Evolutionary conservation across 2,888 invertebrate species (phyloP).

Genomic region (Nycteola revayana): DNA sequence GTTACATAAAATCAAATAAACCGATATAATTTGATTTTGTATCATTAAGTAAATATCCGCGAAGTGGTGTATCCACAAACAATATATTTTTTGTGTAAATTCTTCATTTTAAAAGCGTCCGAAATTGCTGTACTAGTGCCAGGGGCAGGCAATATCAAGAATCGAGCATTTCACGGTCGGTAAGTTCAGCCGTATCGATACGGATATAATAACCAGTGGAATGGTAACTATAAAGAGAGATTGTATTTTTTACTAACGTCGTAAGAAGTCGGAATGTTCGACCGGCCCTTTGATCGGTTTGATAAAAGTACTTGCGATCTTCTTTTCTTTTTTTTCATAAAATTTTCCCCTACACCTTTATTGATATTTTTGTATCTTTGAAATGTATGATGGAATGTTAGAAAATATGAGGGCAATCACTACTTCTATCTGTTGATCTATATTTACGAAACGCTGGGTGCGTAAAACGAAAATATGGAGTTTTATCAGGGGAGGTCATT

Average conservation of each 20-base stretch:
- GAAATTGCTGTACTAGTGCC: slow-evolving; percentile 54
- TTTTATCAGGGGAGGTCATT: slow-evolving; percentile 63
- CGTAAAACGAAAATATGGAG: slow-evolving; percentile 22
- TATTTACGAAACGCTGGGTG: slow-evolving; percentile 6
- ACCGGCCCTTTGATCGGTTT: slow-evolving; percentile 79
- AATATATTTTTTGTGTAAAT: slow-evolving; percentile 28
- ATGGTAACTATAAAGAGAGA: slow-evolving; percentile 82
- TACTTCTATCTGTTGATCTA: slow-evolving; percentile 11
- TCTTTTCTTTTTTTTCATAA: slow-evolving; percentile 58
- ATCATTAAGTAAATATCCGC: slow-evolving; percentile 13
- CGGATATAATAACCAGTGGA: slow-evolving; percentile 80
- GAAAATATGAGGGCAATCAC: slow-evolving; percentile 18
- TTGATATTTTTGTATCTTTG: slow-evolving; percentile 55
- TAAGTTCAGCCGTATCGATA: slow-evolving; percentile 75
- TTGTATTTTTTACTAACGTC: slow-evolving; percentile 82
- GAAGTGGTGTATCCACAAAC: slow-evolving; percentile 22
- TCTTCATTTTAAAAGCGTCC: slow-evolving; percentile 47
- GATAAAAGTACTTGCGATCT: slow-evolving; percentile 75
- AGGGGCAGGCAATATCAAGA: slow-evolving; percentile 64
- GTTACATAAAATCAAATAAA: too few species aligned
- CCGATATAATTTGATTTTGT: too few species aligned
- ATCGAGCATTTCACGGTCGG: slow-evolving; percentile 76
- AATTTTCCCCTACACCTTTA: slow-evolving; percentile 58
- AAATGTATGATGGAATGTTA: slow-evolving; percentile 44
- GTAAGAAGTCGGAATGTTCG: slow-evolving; percentile 79